Evolutionary conservation across 2,888 invertebrate genomes (phyloP).

Genomic region (Atrina japonica): DNA sequence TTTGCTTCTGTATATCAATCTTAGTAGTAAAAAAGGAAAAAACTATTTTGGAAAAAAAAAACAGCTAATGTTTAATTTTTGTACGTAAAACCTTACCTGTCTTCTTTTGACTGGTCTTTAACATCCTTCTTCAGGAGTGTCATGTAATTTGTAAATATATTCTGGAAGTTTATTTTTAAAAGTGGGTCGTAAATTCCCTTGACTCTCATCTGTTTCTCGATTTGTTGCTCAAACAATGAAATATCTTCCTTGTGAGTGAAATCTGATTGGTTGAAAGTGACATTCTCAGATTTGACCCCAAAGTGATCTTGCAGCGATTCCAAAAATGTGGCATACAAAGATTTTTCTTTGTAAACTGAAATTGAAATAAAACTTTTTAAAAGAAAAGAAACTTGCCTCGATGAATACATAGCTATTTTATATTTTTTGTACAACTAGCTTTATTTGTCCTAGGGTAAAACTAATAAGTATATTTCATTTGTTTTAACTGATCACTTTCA

Average conservation of each 20-base stretch:
- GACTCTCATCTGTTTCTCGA: conserved; percentile 64
- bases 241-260: background rate
- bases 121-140: conserved; percentile 5
- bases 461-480: too few relatives aligned
- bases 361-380: too few relatives aligned
- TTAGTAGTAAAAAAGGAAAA: too few relatives aligned
- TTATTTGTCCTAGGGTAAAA: too few relatives aligned
- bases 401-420: too few relatives aligned
- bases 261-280: conserved; percentile 8
- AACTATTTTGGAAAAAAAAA: too few relatives aligned
- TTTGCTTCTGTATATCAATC: too few relatives aligned
- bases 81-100: too few relatives aligned
- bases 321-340: conserved; percentile 70
- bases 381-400: background rate
- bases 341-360: conserved; percentile 59
- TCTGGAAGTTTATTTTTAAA: conserved; percentile 68
- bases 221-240: conserved; percentile 52
- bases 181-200: conserved; percentile 68
- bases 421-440: too few relatives aligned
- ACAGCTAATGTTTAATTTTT: too few relatives aligned
- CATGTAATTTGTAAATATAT: conserved; percentile 45
- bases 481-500: too few relatives aligned
- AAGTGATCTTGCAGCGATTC: conserved; percentile 60
- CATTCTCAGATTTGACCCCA: conserved; percentile 43
- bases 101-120: conserved; percentile 18